These are phyloP conservation scores for Oenanthe melanoleuca DNA, from an alignment of 2,113 vertebrate genomes.

Conservation along the genomic window DNA sequence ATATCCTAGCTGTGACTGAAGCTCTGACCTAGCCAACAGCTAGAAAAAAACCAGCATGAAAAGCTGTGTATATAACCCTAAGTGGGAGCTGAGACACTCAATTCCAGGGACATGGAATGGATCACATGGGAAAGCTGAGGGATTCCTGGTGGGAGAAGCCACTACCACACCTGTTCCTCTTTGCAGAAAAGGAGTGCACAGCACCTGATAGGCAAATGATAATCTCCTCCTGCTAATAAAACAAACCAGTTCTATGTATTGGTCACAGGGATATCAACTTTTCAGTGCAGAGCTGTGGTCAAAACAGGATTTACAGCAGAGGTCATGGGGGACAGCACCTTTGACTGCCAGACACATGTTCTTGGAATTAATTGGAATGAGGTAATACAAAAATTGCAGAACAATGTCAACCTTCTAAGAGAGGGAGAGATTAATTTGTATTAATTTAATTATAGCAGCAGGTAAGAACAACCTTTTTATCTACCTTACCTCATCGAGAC, in stretches of 20 bases:
- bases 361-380: slow-evolving; percentile 42
- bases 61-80: not conserved
- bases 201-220: not conserved
- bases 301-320: not conserved
- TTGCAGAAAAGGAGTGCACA: not conserved
- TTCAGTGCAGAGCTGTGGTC: not conserved
- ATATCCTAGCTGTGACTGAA: not conserved
- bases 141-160: not conserved
- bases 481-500: slow-evolving; percentile 89
- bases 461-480: slow-evolving; percentile 19
- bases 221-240: not conserved
- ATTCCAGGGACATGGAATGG: not conserved
- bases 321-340: not conserved
- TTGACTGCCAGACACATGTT: not conserved
- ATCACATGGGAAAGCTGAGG: not conserved
- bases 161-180: not conserved
- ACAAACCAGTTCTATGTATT: not conserved
- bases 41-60: not conserved
- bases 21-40: not conserved
- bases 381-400: slow-evolving; percentile 28
- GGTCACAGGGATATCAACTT: not conserved
- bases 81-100: not conserved
- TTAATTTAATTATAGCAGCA: slow-evolving; percentile 22
- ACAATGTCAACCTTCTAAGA: slow-evolving; percentile 4
- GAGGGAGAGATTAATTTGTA: not conserved